Base-by-base conservation (phyloP, 2,888 invertebrate genomes). In the Acronicta leporina region DNA sequence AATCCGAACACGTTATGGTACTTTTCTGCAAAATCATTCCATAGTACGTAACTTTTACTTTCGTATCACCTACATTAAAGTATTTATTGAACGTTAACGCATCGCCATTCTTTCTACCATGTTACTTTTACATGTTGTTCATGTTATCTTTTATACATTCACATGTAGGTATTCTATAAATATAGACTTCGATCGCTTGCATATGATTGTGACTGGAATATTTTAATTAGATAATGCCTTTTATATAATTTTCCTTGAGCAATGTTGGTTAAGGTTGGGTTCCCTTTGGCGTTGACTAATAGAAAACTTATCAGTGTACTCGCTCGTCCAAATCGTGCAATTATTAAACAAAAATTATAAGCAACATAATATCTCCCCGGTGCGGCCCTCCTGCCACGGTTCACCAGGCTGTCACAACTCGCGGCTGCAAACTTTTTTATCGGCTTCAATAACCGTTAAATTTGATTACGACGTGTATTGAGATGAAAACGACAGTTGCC, bases 401-500 rank as follows among this genome's bases (percentile, higher is more conserved):
- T 87, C 87, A 87, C 73, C 79, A 80, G 79, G 70, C 75, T 80
- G 84, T 85, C 87, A 87, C 88, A 87, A 85, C 78, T 69, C 74
- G 73, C 68, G 73, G 73, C 69, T 78, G 79, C 65, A 65, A 75
- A 79, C 82, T 87, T 88, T 30, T 65, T 91, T 89, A 83, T 79
- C 70, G 79, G 66, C 79, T 79, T 79, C 87, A 88, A 88, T 88
- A 88, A 88, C 89, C 91, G 92, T 91, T 84, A 90, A 92, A 93
- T 91, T 91, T 84, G 87, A 92, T 92, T 91, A 91, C 89, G 82
- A 83, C 84, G 86, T 87, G 84, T 86, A 86, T 83, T 81, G 79
- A 84, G 80, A 87, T 80, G 87, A 88, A 89, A 90, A 85, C 84
- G 86, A 87, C 83, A 86, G 86, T 89, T 87, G 77, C 82, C 69